These are phyloP conservation scores for Hippolais icterina DNA, from an alignment of 2,113 vertebrate genomes.

Conservation along the genomic window DNA sequence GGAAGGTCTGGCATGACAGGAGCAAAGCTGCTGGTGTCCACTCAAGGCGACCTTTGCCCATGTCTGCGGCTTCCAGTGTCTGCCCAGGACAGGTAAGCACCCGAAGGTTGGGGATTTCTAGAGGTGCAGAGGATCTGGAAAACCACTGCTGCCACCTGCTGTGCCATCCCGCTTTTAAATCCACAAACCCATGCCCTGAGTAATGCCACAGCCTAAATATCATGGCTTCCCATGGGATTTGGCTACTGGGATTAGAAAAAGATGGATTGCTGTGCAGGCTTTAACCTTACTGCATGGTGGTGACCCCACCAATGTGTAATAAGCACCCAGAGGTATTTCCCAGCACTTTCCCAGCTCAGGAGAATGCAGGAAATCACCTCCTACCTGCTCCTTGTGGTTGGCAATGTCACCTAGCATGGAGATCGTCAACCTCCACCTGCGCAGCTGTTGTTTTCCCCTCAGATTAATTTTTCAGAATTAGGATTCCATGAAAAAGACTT, in stretches of 20 bases:
- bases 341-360: neutral
- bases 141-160: constrained; percentile 13
- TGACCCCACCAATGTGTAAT: neutral
- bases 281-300: neutral
- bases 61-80: neutral
- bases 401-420: rapidly evolving
- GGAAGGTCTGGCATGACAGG: rapidly evolving
- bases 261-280: neutral
- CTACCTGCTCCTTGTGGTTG: neutral
- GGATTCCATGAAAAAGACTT: neutral
- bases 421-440: neutral
- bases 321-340: neutral
- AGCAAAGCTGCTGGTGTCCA: neutral
- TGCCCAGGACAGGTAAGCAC: neutral
- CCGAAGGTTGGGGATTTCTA: rapidly evolving
- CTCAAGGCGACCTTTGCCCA: neutral
- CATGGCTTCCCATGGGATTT: neutral
- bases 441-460: neutral
- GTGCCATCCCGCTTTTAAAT: neutral
- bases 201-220: neutral
- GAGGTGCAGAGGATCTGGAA: neutral
- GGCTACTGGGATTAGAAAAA: neutral
- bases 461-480: neutral
- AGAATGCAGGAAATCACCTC: neutral
- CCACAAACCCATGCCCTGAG: neutral